These are phyloP conservation scores for Agrochola macilenta DNA, from an alignment of 2,888 invertebrate species.

Conservation along the genomic window DNA sequence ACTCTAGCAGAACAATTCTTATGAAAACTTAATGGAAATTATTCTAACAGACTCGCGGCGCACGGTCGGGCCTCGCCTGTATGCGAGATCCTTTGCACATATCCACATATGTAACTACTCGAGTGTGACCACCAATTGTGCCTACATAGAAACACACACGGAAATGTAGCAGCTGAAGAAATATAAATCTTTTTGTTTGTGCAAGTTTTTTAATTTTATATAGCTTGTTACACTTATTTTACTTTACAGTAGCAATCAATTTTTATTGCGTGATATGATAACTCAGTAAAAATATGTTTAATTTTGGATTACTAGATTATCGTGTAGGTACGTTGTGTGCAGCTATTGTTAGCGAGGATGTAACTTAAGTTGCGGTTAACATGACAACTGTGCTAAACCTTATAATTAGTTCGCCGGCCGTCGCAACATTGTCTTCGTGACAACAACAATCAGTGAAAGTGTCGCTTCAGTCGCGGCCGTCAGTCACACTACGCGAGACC, in stretches of 20 bases:
- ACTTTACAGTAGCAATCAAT: constrained; percentile 19
- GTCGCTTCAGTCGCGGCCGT: constrained; percentile 74
- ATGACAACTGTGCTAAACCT: constrained; percentile 42
- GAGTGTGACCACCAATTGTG: constrained; percentile 35
- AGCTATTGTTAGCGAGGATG: constrained; percentile 6
- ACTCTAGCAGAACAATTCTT: too few species aligned
- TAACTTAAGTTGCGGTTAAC: constrained; percentile 30
- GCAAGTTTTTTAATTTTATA: constrained; percentile 8
- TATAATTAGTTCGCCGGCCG: constrained; percentile 53
- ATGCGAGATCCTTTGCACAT: constrained; percentile 8
- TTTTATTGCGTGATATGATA: constrained; percentile 28
- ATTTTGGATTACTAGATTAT: constrained; percentile 15
- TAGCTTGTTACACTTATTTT: constrained; percentile 24
- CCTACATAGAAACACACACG: constrained; percentile 15
- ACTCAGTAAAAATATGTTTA: neutral
- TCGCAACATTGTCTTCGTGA: constrained; percentile 74
- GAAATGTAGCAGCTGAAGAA: constrained; percentile 45
- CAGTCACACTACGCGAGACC: constrained; percentile 71
- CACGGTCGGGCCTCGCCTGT: too few species aligned
- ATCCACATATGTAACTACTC: constrained; percentile 35
- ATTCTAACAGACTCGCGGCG: too few species aligned
- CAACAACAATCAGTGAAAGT: constrained; percentile 87
- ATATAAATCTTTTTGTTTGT: constrained; percentile 40
- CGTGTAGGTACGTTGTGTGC: constrained; percentile 3
- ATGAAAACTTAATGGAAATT: too few species aligned